phyloP scores from a whole-genome alignment of 2,113 vertebrate species.

The Oenanthe oenanthe region DNA sequence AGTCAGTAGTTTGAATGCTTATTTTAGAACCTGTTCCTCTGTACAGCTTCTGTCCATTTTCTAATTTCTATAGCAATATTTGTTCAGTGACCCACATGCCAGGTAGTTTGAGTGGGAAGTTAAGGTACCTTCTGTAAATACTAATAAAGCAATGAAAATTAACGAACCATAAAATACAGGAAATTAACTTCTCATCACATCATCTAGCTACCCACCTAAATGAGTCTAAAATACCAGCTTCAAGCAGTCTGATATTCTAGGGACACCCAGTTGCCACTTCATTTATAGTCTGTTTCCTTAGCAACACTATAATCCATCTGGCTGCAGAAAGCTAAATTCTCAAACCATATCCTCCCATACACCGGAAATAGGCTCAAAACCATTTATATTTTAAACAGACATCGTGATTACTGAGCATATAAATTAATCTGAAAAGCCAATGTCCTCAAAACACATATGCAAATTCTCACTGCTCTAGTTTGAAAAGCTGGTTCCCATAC shows the following conservation, averaged over 20 bases:
- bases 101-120: neutral
- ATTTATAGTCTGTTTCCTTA: constrained; percentile 73
- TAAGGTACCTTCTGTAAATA: constrained; percentile 24
- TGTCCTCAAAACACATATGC: neutral
- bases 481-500: neutral
- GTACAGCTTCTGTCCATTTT: neutral
- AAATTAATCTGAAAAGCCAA: constrained; percentile 11
- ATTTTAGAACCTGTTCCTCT: neutral
- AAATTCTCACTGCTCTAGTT: neutral
- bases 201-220: constrained; percentile 44
- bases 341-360: constrained; percentile 57
- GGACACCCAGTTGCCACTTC: constrained; percentile 64
- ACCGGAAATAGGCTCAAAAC: constrained; percentile 46
- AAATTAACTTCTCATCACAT: constrained; percentile 41
- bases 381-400: constrained; percentile 62
- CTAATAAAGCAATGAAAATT: constrained; percentile 48
- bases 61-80: neutral
- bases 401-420: constrained; percentile 18
- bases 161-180: constrained; percentile 25
- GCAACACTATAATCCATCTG: constrained; percentile 71
- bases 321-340: constrained; percentile 63
- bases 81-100: neutral
- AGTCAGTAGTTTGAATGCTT: neutral
- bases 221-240: constrained; percentile 65
- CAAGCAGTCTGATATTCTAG: constrained; percentile 61